Percentiles rank a stretch among this genome's conserved stretches.
Evolutionary conservation across 2,888 invertebrate genomes (phyloP).

Genomic region (Conus canariensis): DNA sequence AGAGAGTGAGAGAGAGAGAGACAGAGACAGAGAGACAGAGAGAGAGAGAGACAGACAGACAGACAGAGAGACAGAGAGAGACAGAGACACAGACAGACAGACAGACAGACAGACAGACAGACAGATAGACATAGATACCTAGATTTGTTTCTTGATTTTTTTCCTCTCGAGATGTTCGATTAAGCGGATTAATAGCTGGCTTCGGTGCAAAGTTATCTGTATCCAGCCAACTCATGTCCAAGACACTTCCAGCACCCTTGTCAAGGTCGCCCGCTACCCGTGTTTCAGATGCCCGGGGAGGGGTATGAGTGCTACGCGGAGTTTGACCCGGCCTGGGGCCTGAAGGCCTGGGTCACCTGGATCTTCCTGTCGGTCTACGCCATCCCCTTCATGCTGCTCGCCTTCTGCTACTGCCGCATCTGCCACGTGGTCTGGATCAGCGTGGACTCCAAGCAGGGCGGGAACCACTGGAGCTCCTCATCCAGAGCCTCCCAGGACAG

Average conservation of each 20-base stretch:
- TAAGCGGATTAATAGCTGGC: too few relatives aligned
- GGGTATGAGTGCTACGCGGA: conserved; percentile 70
- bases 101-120: neutral
- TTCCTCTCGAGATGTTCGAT: too few relatives aligned
- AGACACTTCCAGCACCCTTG: too few relatives aligned
- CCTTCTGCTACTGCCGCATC: conserved; percentile 78
- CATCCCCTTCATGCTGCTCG: conserved; percentile 79
- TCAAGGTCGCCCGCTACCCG: neutral
- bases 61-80: neutral
- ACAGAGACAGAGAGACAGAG: neutral
- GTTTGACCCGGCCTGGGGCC: conserved; percentile 60
- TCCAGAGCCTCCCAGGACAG: neutral
- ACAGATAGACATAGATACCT: neutral
- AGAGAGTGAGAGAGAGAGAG: too few relatives aligned
- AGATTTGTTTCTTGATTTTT: too few relatives aligned
- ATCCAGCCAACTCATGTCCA: too few relatives aligned
- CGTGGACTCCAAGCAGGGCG: conserved; percentile 58
- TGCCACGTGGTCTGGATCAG: conserved; percentile 77
- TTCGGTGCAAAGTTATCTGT: too few relatives aligned
- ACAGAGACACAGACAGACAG: neutral
- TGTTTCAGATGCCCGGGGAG: conserved; percentile 45
- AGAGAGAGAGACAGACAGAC: neutral
- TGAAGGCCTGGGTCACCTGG: conserved; percentile 75
- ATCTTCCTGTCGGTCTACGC: conserved; percentile 79
- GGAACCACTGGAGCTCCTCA: neutral